Conservation (phyloP, 2,113 vertebrate genomes). For the Colinus virginianus region DNA sequence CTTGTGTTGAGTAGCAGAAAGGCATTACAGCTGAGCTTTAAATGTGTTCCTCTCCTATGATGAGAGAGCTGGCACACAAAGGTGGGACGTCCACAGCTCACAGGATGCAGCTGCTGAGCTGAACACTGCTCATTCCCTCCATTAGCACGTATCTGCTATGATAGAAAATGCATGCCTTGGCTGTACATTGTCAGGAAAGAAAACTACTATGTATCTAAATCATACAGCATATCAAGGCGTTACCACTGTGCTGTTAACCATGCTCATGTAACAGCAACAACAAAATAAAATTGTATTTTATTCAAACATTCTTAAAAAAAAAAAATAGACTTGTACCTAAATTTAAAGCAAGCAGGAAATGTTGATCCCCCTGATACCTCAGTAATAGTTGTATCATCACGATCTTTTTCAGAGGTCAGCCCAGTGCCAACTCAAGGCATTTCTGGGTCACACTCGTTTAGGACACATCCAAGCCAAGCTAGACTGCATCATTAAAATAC, state of each 20-base stretch:
- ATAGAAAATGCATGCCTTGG: not conserved
- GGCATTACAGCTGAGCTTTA: not conserved
- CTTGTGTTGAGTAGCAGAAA: not conserved
- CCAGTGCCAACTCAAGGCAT: not conserved
- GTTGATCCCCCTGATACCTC: not conserved
- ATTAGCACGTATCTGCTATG: not conserved
- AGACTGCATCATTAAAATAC: not conserved
- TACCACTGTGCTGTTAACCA: not conserved
- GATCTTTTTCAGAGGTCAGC: not conserved
- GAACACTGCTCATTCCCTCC: not conserved
- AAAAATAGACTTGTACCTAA: not conserved
- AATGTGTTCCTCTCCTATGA: conserved; percentile 9
- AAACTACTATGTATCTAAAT: not conserved
- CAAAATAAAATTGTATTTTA: not conserved
- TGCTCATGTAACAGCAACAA: not conserved
- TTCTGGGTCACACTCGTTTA: not conserved
- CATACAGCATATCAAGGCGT: not conserved
- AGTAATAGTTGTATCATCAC: not conserved
- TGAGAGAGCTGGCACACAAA: not conserved
- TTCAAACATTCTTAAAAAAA: not conserved
- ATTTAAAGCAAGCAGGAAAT: not conserved
- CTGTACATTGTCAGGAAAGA: not conserved
- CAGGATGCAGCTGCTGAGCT: conserved; percentile 29
- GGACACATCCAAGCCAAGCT: not conserved
- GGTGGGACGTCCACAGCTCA: not conserved